A percentile compares a stretch with the other conserved stretches of the same genome.
phyloP scores from a whole-genome alignment of 1,140 invertebrate genomes.

The Zaprionus inermis region DNA sequence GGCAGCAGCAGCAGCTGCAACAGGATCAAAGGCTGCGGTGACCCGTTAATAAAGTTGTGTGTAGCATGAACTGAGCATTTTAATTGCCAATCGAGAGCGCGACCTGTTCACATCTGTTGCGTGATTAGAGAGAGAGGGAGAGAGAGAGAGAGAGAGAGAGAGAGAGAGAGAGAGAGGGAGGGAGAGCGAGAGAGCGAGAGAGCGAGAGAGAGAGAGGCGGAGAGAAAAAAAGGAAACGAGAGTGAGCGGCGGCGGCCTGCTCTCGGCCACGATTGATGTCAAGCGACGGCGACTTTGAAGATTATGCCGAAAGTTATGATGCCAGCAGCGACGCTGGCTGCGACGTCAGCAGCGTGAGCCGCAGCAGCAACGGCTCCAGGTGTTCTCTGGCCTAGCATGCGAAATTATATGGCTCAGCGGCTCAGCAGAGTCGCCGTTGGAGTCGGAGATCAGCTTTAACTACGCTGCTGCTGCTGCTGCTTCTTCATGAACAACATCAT shows the following conservation, averaged over 20 bases:
- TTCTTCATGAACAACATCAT: slow-evolving; percentile 35
- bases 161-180: not conserved
- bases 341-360: slow-evolving; percentile 21
- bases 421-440: slow-evolving; percentile 16
- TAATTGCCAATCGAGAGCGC: slow-evolving; percentile 75
- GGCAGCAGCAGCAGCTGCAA: slow-evolving; percentile 12
- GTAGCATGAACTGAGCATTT: slow-evolving; percentile 71
- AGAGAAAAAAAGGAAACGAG: not conserved
- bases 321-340: slow-evolving; percentile 33
- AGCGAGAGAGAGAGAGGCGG: not conserved
- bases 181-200: slow-evolving; percentile 4
- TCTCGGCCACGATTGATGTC: slow-evolving; percentile 71
- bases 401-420: slow-evolving; percentile 75
- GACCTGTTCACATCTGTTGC: slow-evolving; percentile 65
- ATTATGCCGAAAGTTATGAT: slow-evolving; percentile 80
- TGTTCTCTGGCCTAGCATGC: slow-evolving; percentile 66
- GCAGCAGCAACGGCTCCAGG: slow-evolving; percentile 48
- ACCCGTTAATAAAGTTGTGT: slow-evolving; percentile 76
- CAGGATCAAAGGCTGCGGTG: slow-evolving; percentile 70
- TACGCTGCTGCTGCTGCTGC: slow-evolving; percentile 55
- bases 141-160: not conserved
- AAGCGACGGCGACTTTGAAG: slow-evolving; percentile 72
- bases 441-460: slow-evolving; percentile 60
- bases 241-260: not conserved
- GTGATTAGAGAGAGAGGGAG: slow-evolving; percentile 56